phyloP scores from a whole-genome alignment of 2,797 vertebrate species.

The Prunella strophiata region DNA sequence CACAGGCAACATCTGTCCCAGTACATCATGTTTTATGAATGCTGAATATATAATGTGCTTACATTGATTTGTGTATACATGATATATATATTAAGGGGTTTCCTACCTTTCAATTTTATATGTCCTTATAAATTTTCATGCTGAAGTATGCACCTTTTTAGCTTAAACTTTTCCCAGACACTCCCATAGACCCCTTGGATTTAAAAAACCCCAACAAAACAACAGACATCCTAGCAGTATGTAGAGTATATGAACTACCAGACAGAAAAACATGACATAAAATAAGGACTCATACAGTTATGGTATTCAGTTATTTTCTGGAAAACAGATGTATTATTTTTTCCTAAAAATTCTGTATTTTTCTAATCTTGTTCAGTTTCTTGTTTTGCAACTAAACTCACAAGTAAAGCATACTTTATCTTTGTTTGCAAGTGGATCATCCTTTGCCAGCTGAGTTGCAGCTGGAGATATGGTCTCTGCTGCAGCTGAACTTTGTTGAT shows the following conservation, averaged over 20 bases:
- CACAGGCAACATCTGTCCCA: background rate
- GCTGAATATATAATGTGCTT: background rate
- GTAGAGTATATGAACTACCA: background rate
- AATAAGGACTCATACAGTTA: background rate
- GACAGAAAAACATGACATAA: background rate
- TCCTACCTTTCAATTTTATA: background rate
- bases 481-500: background rate
- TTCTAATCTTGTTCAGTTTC: background rate
- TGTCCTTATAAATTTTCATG: background rate
- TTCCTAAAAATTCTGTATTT: background rate
- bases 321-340: background rate
- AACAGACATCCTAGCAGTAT: background rate
- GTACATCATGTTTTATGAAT: background rate
- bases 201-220: rapidly evolving
- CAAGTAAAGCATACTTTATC: background rate
- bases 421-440: background rate
- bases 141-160: background rate
- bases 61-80: background rate
- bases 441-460: background rate
- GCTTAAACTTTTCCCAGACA: background rate
- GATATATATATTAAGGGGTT: background rate
- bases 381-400: background rate
- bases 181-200: background rate
- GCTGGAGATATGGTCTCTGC: background rate
- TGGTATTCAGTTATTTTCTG: background rate